Evolutionary conservation across 2,888 invertebrate species (phyloP), one percentile per base, ranked within the genome.

Genomic region (Drosophila pseudotakahashii): DNA sequence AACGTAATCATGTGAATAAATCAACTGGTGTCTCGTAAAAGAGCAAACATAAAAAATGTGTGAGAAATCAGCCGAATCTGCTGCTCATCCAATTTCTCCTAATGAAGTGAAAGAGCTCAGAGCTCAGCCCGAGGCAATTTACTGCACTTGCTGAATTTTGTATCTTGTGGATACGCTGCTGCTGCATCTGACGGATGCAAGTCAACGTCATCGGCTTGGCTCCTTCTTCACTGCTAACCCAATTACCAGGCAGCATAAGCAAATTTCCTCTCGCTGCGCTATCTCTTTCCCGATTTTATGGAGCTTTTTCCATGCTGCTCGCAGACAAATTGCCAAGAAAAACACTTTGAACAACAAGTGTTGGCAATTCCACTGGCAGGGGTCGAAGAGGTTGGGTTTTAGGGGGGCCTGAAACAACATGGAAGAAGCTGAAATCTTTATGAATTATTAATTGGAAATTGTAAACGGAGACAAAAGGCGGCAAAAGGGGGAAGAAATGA

Each of bases 391-490:
- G 14, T 11, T 11, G 16, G 51, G 48, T n/a, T 54, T 36, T 11
- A 34, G 7, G 26, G 7, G 26, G 9, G 44, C 51, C 45, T 19
- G 44, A 48, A 45, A 61, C 42, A 53, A 45, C 48, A 34, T 44
- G 42, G 54, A 51, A 26, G 64, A 58, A 69, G 75, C 66, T 70
- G 68, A 73, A 76, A 81, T 79, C 75, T 88, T 80, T 88, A 84
- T 84, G 81, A 86, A 84, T 83, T 88, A 84, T 86, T 84, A 84
- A 84, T 86, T 84, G 88, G 75, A 77, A 75, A 77, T 79, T 73
- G 78, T 75, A 72, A 73, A 75, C 74, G 64, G 51, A 73, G 71
- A 59, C 53, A 69, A 45, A 45, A 51, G 52, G 30, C 10, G 55
- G 44, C 23, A 34, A 34, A 34, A 48, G n/a, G 42, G 41, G 52